Evolutionary conservation across 2,888 invertebrate species (phyloP).

Genomic region (Caenorhabditis sinica): DNA sequence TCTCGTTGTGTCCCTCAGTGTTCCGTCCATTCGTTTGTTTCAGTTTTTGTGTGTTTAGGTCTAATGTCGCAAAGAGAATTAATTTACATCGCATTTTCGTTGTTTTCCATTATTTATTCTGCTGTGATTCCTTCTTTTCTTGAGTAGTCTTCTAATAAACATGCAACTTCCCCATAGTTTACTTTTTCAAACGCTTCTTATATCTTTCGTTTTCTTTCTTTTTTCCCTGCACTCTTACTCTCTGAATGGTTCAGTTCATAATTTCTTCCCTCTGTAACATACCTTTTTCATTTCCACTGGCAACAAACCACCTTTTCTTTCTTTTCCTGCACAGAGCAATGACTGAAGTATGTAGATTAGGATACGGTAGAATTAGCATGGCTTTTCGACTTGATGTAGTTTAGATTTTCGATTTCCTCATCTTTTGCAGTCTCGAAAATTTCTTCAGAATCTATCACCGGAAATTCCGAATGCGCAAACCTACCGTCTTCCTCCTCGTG

Average conservation of each 20-base stretch:
- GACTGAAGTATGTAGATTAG: background rate
- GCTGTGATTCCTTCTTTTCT: constrained; percentile 20
- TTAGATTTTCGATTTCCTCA: background rate
- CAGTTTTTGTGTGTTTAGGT: constrained; percentile 26
- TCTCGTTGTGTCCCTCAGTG: constrained; percentile 20
- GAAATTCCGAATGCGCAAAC: constrained; percentile 29
- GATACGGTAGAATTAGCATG: constrained; percentile 21
- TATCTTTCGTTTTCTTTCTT: background rate
- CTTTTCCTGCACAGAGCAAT: background rate
- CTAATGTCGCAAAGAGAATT: constrained; percentile 37
- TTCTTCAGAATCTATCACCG: constrained; percentile 9
- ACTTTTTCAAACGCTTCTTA: too few species aligned
- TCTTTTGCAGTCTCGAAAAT: background rate
- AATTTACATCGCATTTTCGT: constrained; percentile 42
- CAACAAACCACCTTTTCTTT: background rate
- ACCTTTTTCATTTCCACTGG: background rate
- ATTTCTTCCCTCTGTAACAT: background rate
- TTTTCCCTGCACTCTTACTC: background rate
- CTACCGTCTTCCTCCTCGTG: constrained; percentile 35
- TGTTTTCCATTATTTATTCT: constrained; percentile 13
- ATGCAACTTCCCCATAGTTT: constrained; percentile 8
- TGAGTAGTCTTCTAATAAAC: constrained; percentile 23
- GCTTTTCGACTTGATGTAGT: background rate
- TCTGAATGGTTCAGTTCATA: constrained; percentile 26
- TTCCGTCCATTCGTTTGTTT: constrained; percentile 20